These are phyloP conservation scores for Actenoides hombroni DNA, from an alignment of 2,113 vertebrate species.

Conservation along the genomic window DNA sequence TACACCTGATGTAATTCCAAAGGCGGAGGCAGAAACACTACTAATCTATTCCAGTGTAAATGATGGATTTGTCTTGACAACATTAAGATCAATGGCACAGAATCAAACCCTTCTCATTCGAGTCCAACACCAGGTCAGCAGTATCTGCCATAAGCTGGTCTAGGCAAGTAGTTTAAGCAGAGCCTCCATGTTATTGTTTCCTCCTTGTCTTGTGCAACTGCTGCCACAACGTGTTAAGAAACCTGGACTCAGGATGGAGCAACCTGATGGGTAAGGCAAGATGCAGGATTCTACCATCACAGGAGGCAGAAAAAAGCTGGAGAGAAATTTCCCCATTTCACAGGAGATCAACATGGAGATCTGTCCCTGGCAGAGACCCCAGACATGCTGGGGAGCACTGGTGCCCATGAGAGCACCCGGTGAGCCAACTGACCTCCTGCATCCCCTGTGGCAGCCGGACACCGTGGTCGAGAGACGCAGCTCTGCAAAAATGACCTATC, in stretches of 20 bases:
- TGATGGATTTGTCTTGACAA: not conserved
- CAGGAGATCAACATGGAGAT: not conserved
- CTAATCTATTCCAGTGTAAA: not conserved
- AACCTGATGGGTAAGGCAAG: not conserved
- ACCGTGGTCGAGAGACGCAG: fast-evolving
- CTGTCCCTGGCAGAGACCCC: not conserved
- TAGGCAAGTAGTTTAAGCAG: not conserved
- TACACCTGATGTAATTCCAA: not conserved
- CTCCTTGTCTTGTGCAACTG: not conserved
- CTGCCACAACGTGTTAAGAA: not conserved
- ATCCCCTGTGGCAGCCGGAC: fast-evolving
- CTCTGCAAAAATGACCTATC: not conserved
- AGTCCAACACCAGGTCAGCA: not conserved
- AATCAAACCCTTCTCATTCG: not conserved
- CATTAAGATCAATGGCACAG: not conserved
- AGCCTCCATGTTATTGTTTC: not conserved
- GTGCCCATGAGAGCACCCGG: fast-evolving
- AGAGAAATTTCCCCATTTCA: not conserved
- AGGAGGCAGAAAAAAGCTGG: not conserved
- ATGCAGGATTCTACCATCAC: not conserved
- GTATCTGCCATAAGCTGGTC: not conserved
- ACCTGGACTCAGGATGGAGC: not conserved
- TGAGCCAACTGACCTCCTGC: fast-evolving
- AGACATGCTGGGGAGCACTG: not conserved
- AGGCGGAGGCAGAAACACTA: not conserved